Evolutionary conservation across 2,888 invertebrate genomes (phyloP), one percentile per base, ranked within the genome.

Genomic region (Plutella xylostella): DNA sequence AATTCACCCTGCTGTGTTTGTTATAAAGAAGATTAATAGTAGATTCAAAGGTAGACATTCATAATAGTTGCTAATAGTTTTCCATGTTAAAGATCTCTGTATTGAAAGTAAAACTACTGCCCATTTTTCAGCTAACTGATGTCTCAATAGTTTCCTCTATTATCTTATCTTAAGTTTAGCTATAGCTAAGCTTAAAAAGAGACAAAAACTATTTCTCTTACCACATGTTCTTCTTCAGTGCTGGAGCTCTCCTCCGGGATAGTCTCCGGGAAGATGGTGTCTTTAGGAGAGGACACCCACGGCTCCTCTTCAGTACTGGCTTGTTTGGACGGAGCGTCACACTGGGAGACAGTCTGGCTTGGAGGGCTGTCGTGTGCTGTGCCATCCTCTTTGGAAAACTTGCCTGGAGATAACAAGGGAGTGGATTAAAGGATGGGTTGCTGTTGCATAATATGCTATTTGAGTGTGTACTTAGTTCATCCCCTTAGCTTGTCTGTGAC

Each of bases 231-330:
- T 63, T 95, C 95, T 72, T 96, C 96, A 45, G 94, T 91, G 58
- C 94, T 95, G 3, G 95, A 95, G 63, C 93, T 94, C 72, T 96
- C 95, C 75, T 96, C 95, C 0, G 95, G 95, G 56, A 95, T 95
- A 6, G 95, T 95, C 85, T 95, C 95, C 9, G 95, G 95, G 65
- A 95, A 94, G 46, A 90, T 90, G 14, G 92, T 93, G 51, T 94
- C 94, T 69, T 95, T 94, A 4, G 94, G 93, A 9, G 94, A 94
- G 3, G 93, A 92, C 12, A 93, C 87, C 93, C 93, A 93, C 14
- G 87, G 88, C 85, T 92, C 90, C 51, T 91, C 90, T 45, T 90
- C 90, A 11, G 75, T 80, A 50, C 72, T 76, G 25, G 72, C 72
- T 52, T 78, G 82, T 61, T 80, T 79, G 2, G 70, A 84, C 25